Evolutionary conservation across 2,888 invertebrate species (phyloP).

Genomic region (Cheilosia vulpina): DNA sequence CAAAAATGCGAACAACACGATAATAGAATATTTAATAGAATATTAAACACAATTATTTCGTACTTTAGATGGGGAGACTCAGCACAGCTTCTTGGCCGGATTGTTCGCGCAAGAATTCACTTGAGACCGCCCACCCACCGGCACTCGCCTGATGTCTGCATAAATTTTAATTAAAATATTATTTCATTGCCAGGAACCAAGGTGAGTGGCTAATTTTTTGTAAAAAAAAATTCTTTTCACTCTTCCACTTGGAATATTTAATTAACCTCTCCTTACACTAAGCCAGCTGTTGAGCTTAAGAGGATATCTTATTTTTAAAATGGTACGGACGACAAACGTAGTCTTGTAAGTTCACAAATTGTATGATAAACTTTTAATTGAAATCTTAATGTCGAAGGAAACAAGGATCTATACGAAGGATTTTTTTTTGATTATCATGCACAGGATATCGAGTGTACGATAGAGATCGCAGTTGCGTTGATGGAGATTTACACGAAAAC

Average conservation of each 20-base stretch:
- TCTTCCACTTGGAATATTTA: conserved; percentile 43
- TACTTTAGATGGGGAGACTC: background rate
- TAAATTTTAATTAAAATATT: conserved; percentile 53
- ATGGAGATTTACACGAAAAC: no score
- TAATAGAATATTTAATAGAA: conserved; percentile 42
- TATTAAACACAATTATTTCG: conserved; percentile 49
- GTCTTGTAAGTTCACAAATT: conserved; percentile 8
- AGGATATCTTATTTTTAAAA: conserved; percentile 10
- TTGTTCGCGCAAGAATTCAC: conserved; percentile 2
- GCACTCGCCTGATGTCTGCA: conserved; percentile 29
- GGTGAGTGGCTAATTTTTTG: conserved; percentile 19
- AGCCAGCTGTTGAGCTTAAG: conserved; percentile 20
- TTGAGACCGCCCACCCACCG: background rate
- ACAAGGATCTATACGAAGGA: no score
- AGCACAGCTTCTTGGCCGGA: background rate
- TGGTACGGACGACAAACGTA: background rate
- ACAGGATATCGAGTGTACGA: no score
- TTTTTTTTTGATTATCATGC: no score
- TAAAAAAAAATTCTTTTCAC: conserved; percentile 2
- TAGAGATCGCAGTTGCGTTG: no score
- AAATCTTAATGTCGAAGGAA: no score
- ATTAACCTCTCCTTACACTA: conserved; percentile 28
- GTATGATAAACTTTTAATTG: conserved; percentile 10
- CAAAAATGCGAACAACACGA: conserved; percentile 32
- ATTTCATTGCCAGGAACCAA: conserved; percentile 31